Base-by-base conservation (phyloP, 1,140 invertebrate genomes). In the Bathynomus jamesi region DNA sequence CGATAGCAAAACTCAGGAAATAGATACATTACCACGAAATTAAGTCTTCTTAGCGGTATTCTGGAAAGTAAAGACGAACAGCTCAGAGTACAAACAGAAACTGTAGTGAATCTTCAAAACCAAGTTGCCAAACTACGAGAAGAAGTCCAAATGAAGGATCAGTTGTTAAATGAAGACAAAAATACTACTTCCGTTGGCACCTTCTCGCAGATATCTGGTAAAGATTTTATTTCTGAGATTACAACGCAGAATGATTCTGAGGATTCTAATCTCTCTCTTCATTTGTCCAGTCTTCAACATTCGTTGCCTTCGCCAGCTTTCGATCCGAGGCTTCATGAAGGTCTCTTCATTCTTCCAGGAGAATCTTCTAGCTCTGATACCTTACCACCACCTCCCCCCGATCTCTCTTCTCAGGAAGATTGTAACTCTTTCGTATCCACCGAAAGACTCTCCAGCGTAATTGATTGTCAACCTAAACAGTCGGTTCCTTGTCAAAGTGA, bases 371-470 rank as follows among this genome's bases (percentile, higher is more conserved):
- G 66, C 53, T 75, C 73, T 24, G 69, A 75, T 32, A 61, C 65
- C 10, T 62, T 75, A 29, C 73, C 73, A 67, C 73, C 73, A 27
- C 73, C 73, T 17, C 73, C n/a, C n/a, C 27, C 73, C 25, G 46
- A 68, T 31, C 69, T 71, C 28, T 69, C 70, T 28, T 69, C 70
- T 21, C 65, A 63, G 30, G 68, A 74, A 24, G 67, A 65, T 5
- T 21, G 21, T 53, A 21, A 17, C 21, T 11, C 40, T 53, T 21
- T 53, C 21, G 13, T 53, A 17, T 53, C 40, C 11, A 21, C 11
- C 11, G 40, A 53, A 53, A 53, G 40, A 53, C 21, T 53, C 40
- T 53, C 40, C 11, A 53, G 40, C 21, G 40, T 53, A 17, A 53
- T 11, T 53, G 40, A 53, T 53, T 17, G 40, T 53, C 40, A 53